A percentile compares a stretch with the other conserved stretches of the same genome.
Evolutionary conservation across 2,113 vertebrate species (phyloP).

Genomic region (Harpagus bidentatus): DNA sequence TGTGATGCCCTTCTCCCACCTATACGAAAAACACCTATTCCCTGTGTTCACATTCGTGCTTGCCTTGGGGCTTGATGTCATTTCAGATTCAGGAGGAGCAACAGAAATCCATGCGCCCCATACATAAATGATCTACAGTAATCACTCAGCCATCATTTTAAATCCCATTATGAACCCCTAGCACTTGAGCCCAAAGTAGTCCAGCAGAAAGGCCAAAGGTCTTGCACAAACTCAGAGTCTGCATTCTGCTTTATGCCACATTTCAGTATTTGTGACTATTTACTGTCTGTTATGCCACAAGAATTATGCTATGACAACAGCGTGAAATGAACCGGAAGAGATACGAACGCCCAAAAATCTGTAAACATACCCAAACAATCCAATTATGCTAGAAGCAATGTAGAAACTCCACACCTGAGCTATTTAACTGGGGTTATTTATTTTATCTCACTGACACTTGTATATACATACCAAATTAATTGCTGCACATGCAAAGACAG

Average conservation of each 20-base stretch:
- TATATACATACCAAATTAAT: background rate
- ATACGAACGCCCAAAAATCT: background rate
- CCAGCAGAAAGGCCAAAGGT: background rate
- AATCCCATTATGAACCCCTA: background rate
- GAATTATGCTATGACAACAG: background rate
- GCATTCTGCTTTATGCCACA: background rate
- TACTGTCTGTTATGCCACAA: background rate
- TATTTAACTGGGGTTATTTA: background rate
- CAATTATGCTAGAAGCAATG: background rate
- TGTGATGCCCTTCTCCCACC: background rate
- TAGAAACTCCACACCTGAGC: background rate
- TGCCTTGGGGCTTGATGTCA: background rate
- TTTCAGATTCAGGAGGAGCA: background rate
- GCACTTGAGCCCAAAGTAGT: background rate
- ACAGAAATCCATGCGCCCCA: background rate
- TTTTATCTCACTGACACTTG: background rate
- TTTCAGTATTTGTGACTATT: background rate
- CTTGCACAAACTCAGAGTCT: background rate
- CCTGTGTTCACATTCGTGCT: fast-evolving
- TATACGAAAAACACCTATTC: background rate
- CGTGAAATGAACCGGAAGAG: background rate
- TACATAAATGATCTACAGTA: background rate
- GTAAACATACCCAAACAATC: background rate
- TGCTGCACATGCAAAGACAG: background rate
- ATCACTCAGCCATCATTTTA: background rate